Base-by-base conservation (phyloP, 2,797 vertebrate genomes). In the Chaunax sp. region DNA sequence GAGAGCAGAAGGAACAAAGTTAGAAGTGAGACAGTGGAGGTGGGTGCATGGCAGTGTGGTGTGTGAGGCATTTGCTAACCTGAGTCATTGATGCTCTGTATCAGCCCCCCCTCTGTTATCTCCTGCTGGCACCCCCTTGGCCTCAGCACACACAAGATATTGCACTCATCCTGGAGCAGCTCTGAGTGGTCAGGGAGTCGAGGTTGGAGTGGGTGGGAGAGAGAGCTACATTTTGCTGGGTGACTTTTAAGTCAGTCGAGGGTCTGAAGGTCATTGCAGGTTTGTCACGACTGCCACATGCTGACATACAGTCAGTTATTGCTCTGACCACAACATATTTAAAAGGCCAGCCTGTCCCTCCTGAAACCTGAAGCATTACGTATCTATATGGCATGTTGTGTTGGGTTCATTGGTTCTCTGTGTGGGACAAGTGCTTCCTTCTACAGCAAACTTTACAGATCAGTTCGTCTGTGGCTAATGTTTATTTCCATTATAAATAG, bases 151-250 rank as follows among this genome's bases (percentile, higher is more conserved):
- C 38, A 69, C 23, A 13, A 15, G 22, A 43, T 44, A 22, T 59
- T 72, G 64, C 45, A 58, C 22, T 1, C 26, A 60, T 57, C 18
- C 28, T 58, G 63, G 6, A 58, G 57, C 11, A 62, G 41, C 33
- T 18, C n/a, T 25, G 8, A n/a, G 43, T 37, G 46, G 44, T n/a
- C 6, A 28, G 5, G 18, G 16, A 25, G 33, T 37, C 9, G 9
- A 12, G 20, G 43, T 13, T 33, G 2, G 44, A 14, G 13, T 54
- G n/a, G 33, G n/a, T 33, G 2, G 14, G n/a, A 13, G 11, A 9
- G n/a, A 13, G 19, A 44, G 33, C 22, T 59, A 23, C 38, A 28
- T 43, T 47, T 54, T 28, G n/a, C 19, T 0, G 9, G 9, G 22
- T 7, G 3, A 19, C 44, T 28, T 55, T 20, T 13, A 63, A 20